phyloP scores from a whole-genome alignment of 2,888 invertebrate genomes.

The Drosophila kanekoi region DNA sequence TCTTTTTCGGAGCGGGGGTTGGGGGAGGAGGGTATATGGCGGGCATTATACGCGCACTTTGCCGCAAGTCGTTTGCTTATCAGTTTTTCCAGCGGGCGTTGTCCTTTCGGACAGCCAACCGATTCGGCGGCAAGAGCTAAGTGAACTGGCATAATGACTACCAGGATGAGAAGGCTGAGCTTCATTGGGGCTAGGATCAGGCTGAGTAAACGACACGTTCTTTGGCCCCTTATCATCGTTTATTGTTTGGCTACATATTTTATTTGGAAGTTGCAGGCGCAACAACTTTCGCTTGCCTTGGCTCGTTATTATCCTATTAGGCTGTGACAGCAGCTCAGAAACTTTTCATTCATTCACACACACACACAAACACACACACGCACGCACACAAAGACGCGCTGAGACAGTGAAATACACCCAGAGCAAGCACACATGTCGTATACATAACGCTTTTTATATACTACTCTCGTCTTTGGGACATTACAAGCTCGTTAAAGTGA shows the following conservation, averaged over 20 bases:
- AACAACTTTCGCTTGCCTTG: slow-evolving; percentile 73
- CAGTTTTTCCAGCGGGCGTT: slow-evolving; percentile 60
- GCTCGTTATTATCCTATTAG: slow-evolving; percentile 80
- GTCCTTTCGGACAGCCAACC: slow-evolving; percentile 44
- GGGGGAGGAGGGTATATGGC: slow-evolving; percentile 32
- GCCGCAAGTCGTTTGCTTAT: slow-evolving; percentile 83
- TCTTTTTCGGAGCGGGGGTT: background rate
- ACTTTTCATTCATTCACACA: slow-evolving; percentile 68
- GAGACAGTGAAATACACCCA: slow-evolving; percentile 25
- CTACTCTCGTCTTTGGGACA: slow-evolving; percentile 76
- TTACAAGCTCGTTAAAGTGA: slow-evolving; percentile 81
- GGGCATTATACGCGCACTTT: slow-evolving; percentile 68
- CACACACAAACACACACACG: slow-evolving; percentile 25
- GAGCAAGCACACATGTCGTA: slow-evolving; percentile 64
- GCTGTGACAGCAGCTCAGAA: slow-evolving; percentile 76
- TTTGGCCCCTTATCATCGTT: slow-evolving; percentile 77
- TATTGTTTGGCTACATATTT: slow-evolving; percentile 74
- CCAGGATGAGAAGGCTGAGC: slow-evolving; percentile 11
- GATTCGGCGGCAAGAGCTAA: slow-evolving; percentile 39
- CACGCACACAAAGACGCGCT: slow-evolving; percentile 9
- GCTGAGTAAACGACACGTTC: slow-evolving; percentile 65
- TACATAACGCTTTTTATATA: slow-evolving; percentile 77
- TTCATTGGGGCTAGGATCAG: background rate
- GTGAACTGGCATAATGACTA: slow-evolving; percentile 59
- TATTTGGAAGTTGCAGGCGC: slow-evolving; percentile 71